Base-by-base conservation (phyloP, 2,888 invertebrate species). In the Tryphoninae sp. region DNA sequence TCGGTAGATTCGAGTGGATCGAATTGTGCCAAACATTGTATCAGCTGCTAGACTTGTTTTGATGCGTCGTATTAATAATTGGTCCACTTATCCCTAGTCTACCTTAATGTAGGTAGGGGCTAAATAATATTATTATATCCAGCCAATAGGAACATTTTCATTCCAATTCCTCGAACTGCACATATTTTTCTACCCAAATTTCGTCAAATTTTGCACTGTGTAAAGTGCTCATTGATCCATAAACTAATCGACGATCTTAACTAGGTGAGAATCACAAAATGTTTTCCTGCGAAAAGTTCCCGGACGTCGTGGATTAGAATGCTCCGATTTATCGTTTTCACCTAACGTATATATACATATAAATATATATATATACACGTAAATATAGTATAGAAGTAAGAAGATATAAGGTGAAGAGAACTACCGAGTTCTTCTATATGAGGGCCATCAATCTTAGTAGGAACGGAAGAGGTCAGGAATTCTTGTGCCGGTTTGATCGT, bases 361-460 rank as follows among this genome's bases (percentile, higher is more conserved):
- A 45, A 0, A 53, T 16, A 1, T 1, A 53, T 64, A 53, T 45
- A 64, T 55, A 51, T 40, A 74, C 16, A 55, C 58, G 53, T 42
- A 58, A 11, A 51, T 65, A 23, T 22, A 76, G 40, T 42, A 61
- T 53, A 6, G 19, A 61, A 51, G 61, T 51, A 51, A 62, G n/a
- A 8, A 59, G 22, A 76, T 76, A 69, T 51, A 64, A 64, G 62
- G 49, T 33, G 68, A 58, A 42, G 33, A n/a, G 22, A 73, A 69
- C 68, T 81, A 81, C 64, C 73, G 77, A 77, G 69, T 73, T 73
- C 59, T 71, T 71, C 69, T 59, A 59, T 40, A 22, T 58, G 59
- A 78, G 64, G 78, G 65, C 74, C 78, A 81, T 81, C 74, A 78
- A 81, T 78, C 78, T 78, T 74, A 58, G 62, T 59, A n/a, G 33